Base-by-base conservation (phyloP, 1,140 invertebrate species). In the Drosophila biarmipes region DNA sequence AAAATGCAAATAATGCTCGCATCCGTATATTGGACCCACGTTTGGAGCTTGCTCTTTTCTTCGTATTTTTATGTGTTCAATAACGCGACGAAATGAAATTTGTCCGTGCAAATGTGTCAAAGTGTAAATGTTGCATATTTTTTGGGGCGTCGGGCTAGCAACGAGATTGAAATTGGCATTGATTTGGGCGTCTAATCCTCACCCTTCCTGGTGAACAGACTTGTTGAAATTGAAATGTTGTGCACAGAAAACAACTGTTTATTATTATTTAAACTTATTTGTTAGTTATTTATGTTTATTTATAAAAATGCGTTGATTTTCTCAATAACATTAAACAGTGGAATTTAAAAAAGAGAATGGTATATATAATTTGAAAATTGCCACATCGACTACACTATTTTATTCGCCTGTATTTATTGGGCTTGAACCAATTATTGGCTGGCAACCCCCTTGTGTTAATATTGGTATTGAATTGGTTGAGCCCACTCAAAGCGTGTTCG, bases 1-100 rank as follows among this genome's bases (percentile, higher is more conserved):
- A 84, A 79, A 84, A 84, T 84, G 80, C 75, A 84, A 84, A 84
- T 79, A 84, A 68, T 73, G 46, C 37, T 69, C 38, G 17, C 49
- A 55, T 49, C 38, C 46, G 55, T 51, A 55, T 45, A 46, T 46
- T 40, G 51, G 19, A 69, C 57, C 43, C 21, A 14, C 24, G 15
- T 14, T 38, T 10, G 12, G 21, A 40, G 42, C 31, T 37, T 21
- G 35, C 55, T 52, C 51, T 40, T 56, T 79, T 37, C 24, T 43
- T 42, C 21, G 48, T 54, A 51, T 40, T 73, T 81, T 81, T 76
- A 81, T 67, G 61, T 53, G 43, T 27, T 42, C 49, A 57, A 81
- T 81, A 81, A 63, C 57, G 57, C 38, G 29, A 27, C 57, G 42
- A 78, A 82, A 81, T 74, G 54, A 81, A 78, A 64, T 81, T 73